Evolutionary conservation across 2,113 vertebrate species (phyloP).

Genomic region (Piaya cayana): DNA sequence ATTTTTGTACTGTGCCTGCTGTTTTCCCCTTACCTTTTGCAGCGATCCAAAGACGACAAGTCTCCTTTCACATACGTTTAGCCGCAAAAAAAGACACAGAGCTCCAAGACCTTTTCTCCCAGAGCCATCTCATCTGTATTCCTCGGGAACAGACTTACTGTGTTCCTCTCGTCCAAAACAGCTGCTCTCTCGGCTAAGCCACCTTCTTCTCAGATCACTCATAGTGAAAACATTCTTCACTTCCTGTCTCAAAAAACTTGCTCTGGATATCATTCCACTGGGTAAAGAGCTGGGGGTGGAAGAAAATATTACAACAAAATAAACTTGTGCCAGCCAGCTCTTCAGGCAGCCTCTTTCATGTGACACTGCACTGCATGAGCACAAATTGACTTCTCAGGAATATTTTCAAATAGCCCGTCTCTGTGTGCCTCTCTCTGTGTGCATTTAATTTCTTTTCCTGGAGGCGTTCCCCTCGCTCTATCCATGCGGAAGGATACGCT

Average conservation of each 20-base stretch:
- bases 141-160: slow-evolving; percentile 23
- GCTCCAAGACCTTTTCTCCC: not conserved
- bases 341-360: not conserved
- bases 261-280: slow-evolving; percentile 79
- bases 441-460: slow-evolving; percentile 59
- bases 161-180: slow-evolving; percentile 10
- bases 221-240: slow-evolving; percentile 79
- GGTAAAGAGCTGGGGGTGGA: slow-evolving; percentile 48
- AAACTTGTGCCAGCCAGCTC: slow-evolving; percentile 21
- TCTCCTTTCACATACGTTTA: not conserved
- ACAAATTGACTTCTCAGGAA: not conserved
- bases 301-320: slow-evolving; percentile 12
- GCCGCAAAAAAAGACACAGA: not conserved
- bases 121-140: slow-evolving; percentile 64
- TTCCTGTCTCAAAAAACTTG: slow-evolving; percentile 81
- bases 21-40: slow-evolving; percentile 31
- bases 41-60: not conserved
- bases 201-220: slow-evolving; percentile 59
- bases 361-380: not conserved
- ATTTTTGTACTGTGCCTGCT: not conserved
- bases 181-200: slow-evolving; percentile 54
- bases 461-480: slow-evolving; percentile 71
- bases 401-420: slow-evolving; percentile 1
- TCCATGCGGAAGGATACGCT: slow-evolving; percentile 77
- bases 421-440: slow-evolving; percentile 9